These are phyloP conservation scores for Chydorus sphaericus DNA, from an alignment of 2,888 invertebrate genomes.

Conservation along the genomic window DNA sequence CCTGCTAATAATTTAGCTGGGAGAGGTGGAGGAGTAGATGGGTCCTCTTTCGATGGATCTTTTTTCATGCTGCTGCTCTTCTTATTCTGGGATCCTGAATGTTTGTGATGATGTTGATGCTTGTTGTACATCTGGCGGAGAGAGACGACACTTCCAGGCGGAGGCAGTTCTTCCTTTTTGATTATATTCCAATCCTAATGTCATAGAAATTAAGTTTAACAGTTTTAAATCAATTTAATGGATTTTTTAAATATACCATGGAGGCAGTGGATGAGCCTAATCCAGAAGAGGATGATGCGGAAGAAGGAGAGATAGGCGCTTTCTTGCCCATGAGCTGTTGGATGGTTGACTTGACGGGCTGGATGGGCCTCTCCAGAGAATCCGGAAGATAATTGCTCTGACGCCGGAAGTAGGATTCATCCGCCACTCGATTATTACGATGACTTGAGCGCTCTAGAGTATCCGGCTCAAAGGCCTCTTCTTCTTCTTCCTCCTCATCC, in stretches of 20 bases:
- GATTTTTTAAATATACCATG: neutral
- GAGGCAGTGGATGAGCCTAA: constrained; percentile 8
- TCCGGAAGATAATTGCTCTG: constrained; percentile 27
- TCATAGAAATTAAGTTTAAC: too few species aligned
- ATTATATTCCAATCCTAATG: constrained; percentile 1
- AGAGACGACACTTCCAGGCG: constrained; percentile 1
- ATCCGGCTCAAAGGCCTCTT: constrained; percentile 67
- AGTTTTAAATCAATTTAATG: too few species aligned
- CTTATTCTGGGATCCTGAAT: neutral
- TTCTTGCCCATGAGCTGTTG: neutral
- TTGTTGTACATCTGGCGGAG: neutral
- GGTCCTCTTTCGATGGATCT: neutral
- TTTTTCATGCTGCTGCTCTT: neutral
- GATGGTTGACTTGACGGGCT: neutral
- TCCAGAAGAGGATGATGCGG: constrained; percentile 12
- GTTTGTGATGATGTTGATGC: neutral
- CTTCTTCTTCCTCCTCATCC: constrained; percentile 41
- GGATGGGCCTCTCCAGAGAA: constrained; percentile 36
- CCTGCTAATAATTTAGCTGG: neutral
- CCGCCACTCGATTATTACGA: constrained; percentile 20
- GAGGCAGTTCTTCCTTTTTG: constrained; percentile 1
- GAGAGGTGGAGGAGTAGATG: neutral
- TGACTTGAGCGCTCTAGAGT: constrained; percentile 52
- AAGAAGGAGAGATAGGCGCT: constrained; percentile 12
- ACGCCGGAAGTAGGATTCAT: too few species aligned